Base-by-base conservation (phyloP, 1,140 invertebrate species). In the Pinna nobilis region DNA sequence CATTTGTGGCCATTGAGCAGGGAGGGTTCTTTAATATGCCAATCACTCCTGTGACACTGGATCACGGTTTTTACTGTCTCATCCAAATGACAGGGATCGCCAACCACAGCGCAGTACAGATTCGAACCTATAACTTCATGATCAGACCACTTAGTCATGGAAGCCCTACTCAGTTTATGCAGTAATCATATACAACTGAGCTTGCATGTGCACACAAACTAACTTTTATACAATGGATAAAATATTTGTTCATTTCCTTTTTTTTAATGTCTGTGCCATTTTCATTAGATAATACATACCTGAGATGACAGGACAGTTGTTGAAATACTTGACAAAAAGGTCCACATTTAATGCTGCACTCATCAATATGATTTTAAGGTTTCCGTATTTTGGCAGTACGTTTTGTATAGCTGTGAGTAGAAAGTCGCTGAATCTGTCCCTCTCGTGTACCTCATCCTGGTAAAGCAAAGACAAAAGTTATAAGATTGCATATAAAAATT, bases 381-480 rank as follows among this genome's bases (percentile, higher is more conserved):
- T 91, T 69, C 92, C 92, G 79, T 93, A 94, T 20, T 93, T 92
- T 1, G 91, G 84, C 5, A 98, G 83, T 3, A 93, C 92, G 80
- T 97, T 94, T 65, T 94, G 92, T 9, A 98, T 85, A 18, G 95
- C 93, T 61, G 97, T 94, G 41, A 99, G 87, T 18, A 98, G 90
- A 88, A 99, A 98, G 89, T 99, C 98, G 59, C 94, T 94, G 82
- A 96, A 94, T 79, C 95, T 92, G 87, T 98, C 97, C 0, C 97
- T 91, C 88, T 99, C 97, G 87, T 98, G 97, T 59, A 98, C 93
- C 90, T 99, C 98, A 87, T 99, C 98, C 70, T 98, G 92, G 23
- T 73, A 72, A n/a, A n/a, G 23, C 11, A 61, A 49, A 30, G 28
- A 55, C 11, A 55, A n/a, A 18, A 2, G 1, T 4, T 2, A n/a